A percentile compares a stretch with the other conserved stretches of the same genome.
phyloP scores from a whole-genome alignment of 2,797 vertebrate species.

The Pelobates cultripes region DNA sequence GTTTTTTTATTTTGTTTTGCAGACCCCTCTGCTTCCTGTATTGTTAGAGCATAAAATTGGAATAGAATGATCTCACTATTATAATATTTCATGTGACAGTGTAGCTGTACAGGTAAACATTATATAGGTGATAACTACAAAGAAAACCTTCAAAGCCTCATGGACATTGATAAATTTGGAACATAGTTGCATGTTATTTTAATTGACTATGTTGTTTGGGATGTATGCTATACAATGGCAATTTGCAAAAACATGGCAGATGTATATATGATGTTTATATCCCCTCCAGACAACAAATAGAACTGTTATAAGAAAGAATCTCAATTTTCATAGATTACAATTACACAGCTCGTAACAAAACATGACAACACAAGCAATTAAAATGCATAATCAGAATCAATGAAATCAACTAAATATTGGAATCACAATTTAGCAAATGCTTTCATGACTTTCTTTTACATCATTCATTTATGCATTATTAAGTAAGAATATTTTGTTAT shows the following conservation, averaged over 20 bases:
- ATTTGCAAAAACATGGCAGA: slow-evolving; percentile 2
- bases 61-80: no score
- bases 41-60: neutral
- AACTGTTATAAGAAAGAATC: neutral
- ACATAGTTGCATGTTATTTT: neutral
- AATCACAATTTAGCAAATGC: neutral
- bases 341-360: neutral
- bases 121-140: neutral
- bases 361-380: neutral
- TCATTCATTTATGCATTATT: no score
- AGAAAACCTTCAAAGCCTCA: neutral
- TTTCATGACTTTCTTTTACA: no score
- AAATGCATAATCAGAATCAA: neutral
- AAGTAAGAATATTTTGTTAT: no score
- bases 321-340: neutral
- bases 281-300: neutral
- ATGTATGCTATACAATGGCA: neutral
- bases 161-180: neutral
- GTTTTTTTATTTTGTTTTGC: no score
- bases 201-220: neutral
- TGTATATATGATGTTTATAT: neutral
- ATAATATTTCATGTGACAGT: neutral
- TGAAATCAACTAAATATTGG: neutral
- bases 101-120: neutral
- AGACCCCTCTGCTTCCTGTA: neutral